phyloP scores from a whole-genome alignment of 2,888 invertebrate species.

The Netelia fuscicornis region DNA sequence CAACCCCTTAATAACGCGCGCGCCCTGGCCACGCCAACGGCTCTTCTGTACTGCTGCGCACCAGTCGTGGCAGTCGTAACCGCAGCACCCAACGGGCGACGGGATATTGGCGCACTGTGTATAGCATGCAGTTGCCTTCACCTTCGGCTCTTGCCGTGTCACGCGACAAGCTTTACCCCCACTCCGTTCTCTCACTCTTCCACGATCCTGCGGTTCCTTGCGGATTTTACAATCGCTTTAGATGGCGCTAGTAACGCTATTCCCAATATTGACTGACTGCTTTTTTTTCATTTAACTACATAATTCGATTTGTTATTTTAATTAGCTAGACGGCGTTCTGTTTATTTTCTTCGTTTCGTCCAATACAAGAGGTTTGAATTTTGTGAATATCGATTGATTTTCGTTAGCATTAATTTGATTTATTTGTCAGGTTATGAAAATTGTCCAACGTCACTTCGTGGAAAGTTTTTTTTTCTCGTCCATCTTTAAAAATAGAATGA shows the following conservation, averaged over 20 bases:
- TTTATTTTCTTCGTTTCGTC: too few species aligned
- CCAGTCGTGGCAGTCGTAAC: conserved; percentile 50
- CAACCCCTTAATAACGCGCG: conserved; percentile 34
- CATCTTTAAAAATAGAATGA: too few species aligned
- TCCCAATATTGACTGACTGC: neutral
- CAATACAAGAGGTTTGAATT: too few species aligned
- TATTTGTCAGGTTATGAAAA: too few species aligned
- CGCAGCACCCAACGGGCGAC: conserved; percentile 57
- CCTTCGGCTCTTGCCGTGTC: conserved; percentile 59
- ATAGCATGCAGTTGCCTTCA: conserved; percentile 51
- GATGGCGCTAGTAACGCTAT: neutral
- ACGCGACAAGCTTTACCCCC: conserved; percentile 56
- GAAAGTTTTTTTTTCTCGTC: too few species aligned
- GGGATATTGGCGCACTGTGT: conserved; percentile 46
- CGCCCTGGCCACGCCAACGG: conserved; percentile 27
- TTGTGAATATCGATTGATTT: too few species aligned
- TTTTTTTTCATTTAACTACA: neutral
- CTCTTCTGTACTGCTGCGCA: conserved; percentile 48
- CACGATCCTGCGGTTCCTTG: conserved; percentile 45
- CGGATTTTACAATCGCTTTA: neutral
- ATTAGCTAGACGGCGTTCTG: too few species aligned
- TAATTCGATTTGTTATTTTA: neutral
- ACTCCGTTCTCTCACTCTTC: conserved; percentile 16
- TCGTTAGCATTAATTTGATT: too few species aligned
- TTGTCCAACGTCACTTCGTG: too few species aligned